Base-by-base conservation (phyloP, 2,113 vertebrate species). In the Penelope pileata region DNA sequence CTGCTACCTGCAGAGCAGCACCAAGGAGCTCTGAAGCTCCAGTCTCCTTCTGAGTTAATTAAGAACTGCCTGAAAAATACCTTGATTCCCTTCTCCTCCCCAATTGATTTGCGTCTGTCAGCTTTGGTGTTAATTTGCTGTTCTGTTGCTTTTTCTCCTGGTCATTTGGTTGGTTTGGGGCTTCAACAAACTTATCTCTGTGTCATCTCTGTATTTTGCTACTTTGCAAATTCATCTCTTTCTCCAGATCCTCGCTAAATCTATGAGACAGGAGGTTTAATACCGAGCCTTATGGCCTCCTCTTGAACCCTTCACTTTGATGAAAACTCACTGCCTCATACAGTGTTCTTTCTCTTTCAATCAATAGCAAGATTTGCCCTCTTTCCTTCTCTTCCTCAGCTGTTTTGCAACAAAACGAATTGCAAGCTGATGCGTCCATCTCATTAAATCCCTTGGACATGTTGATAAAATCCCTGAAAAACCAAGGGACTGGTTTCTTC, bases 291-390 rank as follows among this genome's bases (percentile, higher is more conserved):
- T 64, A 36, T 32, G 64, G 60, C 72, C 70, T 93, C 76, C 83
- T 86, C 76, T n/a, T 26, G 56, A 96, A 93, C 88, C 90, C 86
- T 93, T 80, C 58, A 51, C 76, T 74, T 2, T 29, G 73, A 90
- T 78, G 73, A 90, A 93, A 94, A 91, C 83, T 90, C 60, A 29
- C 68, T 81, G 4, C 63, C 93, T 76, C 81, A 96, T 90, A 78
- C 77, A 3, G 1, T 83, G n/a, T 22, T 88, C 72, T 69, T 83
- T 92, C 67, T 75, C 43, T 90, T 72, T 40, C 78, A 66, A 82
- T 94, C 82, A 87, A 12, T 90, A 72, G 40, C 42, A 72, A 60
- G 45, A 23, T 93, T 93, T 85, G 75, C 88, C 80, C 74, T 91
- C 92, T 85, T 87, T 90, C 90, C 50, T 74, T 91, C 70, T 84